Conservation (phyloP, 2,888 invertebrate genomes). For the Chouioia cunea region DNA sequence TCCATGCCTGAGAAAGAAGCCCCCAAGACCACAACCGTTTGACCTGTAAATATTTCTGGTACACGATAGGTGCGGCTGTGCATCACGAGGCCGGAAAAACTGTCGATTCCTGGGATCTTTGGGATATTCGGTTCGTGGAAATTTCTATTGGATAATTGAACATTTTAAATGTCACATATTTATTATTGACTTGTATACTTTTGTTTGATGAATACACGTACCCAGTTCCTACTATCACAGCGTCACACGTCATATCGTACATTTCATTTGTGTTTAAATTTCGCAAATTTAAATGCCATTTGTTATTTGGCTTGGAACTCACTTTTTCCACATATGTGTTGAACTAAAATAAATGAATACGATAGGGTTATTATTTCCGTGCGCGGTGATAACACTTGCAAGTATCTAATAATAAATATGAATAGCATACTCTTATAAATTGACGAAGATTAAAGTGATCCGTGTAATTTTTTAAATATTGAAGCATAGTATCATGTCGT, state of each 20-base stretch:
- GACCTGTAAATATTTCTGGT: slow-evolving; percentile 73
- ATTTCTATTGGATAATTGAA: slow-evolving; percentile 56
- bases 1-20: slow-evolving; percentile 83
- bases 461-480: slow-evolving; percentile 78
- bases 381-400: too few relatives aligned
- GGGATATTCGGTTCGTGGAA: slow-evolving; percentile 71
- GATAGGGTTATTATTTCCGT: not conserved
- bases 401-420: not conserved
- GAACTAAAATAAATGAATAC: slow-evolving; percentile 65
- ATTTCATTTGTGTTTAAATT: slow-evolving; percentile 67
- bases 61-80: slow-evolving; percentile 83
- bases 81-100: slow-evolving; percentile 73
- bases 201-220: slow-evolving; percentile 57
- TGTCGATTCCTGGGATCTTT: slow-evolving; percentile 68
- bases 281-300: slow-evolving; percentile 71
- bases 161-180: not conserved
- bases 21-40: slow-evolving; percentile 77
- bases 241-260: slow-evolving; percentile 72
- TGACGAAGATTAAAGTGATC: slow-evolving; percentile 74
- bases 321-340: slow-evolving; percentile 70
- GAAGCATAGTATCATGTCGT: slow-evolving; percentile 75
- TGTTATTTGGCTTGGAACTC: slow-evolving; percentile 57
- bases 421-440: slow-evolving; percentile 74
- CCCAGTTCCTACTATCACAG: slow-evolving; percentile 79
- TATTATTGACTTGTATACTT: not conserved